Evolutionary conservation across 2,113 vertebrate species (phyloP), one percentile per base, ranked within the genome.

Genomic region (Sinocyclocheilus anshuiensis): DNA sequence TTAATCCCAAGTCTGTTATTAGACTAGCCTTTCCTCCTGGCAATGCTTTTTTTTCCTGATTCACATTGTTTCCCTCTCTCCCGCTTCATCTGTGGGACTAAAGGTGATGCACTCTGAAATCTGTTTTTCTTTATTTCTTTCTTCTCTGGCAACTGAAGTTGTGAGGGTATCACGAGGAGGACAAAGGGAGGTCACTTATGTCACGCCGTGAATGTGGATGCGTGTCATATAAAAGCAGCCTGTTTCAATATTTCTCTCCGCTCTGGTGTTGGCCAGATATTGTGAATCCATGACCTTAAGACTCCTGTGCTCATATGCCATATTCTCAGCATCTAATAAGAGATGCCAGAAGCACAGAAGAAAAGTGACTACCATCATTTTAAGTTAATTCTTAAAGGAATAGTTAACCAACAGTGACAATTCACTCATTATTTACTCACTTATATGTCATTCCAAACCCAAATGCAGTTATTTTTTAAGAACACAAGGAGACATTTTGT

Each of bases 1-100:
- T 86, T 90, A 85, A 90, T 86, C 76, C 71, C 59, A 39, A 42
- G 18, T 76, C 79, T 75, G 57, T 11, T 55, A 74, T 65, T 55
- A 75, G 12, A 65, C 29, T 13, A 55, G 29, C 36, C 22, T 18
- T 76, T 75, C 24, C 71, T 82, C 42, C 16, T 48, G 18, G n/a
- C 57, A 12, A n/a, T n/a, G n/a, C n/a, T n/a, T n/a, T n/a, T n/a
- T n/a, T 55, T 42, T 57, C 3, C 79, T 84, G 22, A 20, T 53
- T 59, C 36, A 26, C 6, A 12, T 20, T 63, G 24, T 55, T 24
- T 82, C 6, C 33, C 2, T 24, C 55, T 57, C 50, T 77, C 39
- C 24, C 48, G 4, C 36, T 26, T 67, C 53, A 26, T 26, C 10
- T 61, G 3, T 24, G 15, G 6, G 7, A 3, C 13, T 81, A 81